Conservation (phyloP, 2,113 vertebrate species). For the Eptatretus burgeri region DNA sequence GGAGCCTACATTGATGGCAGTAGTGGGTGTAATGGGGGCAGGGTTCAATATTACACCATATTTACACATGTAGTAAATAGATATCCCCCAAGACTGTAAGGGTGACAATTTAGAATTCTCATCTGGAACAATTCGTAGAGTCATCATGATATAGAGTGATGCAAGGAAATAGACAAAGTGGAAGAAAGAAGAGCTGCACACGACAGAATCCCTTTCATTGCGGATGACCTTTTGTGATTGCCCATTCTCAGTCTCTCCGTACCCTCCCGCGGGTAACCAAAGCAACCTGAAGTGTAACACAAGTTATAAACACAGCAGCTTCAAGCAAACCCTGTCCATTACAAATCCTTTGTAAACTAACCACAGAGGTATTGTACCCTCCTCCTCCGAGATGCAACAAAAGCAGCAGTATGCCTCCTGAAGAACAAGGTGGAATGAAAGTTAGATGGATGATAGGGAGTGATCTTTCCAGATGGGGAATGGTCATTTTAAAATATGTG, state of each 20-base stretch:
- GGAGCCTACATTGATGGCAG: not conserved
- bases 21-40: not conserved
- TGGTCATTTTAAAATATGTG: too few species aligned
- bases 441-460: too few species aligned
- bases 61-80: not conserved
- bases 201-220: conserved; percentile 39
- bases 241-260: conserved; percentile 18
- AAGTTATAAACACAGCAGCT: not conserved
- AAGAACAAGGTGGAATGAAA: conserved; percentile 6
- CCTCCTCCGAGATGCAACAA: conserved; percentile 42
- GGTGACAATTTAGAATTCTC: conserved; percentile 15
- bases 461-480: too few species aligned
- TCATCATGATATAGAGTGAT: conserved; percentile 73
- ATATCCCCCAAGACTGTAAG: not conserved
- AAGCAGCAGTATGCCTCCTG: conserved; percentile 62
- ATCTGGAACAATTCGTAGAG: conserved; percentile 96
- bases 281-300: not conserved
- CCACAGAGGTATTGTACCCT: conserved; percentile 12
- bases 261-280: conserved; percentile 17
- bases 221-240: conserved; percentile 37
- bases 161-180: conserved; percentile 75
- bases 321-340: not conserved
- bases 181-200: conserved; percentile 78
- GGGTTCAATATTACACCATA: not conserved
- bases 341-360: not conserved